Conservation (phyloP, 2,113 vertebrate species). For the Orcinus orca region DNA sequence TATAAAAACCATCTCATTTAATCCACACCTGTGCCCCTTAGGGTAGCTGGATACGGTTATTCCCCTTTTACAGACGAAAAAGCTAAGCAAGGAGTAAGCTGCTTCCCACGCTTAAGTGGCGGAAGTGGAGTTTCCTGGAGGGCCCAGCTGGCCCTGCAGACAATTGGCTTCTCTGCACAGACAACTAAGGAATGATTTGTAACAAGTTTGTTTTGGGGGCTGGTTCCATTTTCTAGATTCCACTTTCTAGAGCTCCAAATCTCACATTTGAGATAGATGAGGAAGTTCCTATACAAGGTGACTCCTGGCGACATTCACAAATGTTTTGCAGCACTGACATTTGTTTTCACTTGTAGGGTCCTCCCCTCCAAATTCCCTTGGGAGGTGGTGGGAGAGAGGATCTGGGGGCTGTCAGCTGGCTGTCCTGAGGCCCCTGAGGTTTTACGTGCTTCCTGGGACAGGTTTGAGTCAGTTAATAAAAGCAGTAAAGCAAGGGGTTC, state of each 20-base stretch:
- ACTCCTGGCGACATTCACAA: not conserved
- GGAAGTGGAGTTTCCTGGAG: not conserved
- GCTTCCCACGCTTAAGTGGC: not conserved
- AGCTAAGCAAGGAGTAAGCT: not conserved
- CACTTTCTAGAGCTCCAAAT: not conserved
- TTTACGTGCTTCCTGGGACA: not conserved
- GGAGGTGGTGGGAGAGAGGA: not conserved
- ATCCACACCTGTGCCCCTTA: not conserved
- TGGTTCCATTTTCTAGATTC: not conserved
- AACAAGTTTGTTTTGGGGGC: not conserved
- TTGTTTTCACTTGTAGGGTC: not conserved
- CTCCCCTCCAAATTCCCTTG: not conserved
- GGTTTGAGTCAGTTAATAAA: slow-evolving; percentile 14
- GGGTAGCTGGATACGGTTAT: not conserved
- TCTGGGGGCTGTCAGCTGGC: not conserved
- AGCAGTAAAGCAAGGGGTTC: not conserved
- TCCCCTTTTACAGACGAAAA: not conserved
- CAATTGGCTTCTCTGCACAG: not conserved
- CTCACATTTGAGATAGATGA: not conserved
- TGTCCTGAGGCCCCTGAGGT: not conserved
- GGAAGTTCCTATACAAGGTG: not conserved
- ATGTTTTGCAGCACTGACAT: not conserved
- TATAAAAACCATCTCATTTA: not conserved
- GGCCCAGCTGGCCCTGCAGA: not conserved
- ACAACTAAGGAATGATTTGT: not conserved